Conservation (phyloP, 2,888 invertebrate genomes). For the Gnatocerus cornutus region DNA sequence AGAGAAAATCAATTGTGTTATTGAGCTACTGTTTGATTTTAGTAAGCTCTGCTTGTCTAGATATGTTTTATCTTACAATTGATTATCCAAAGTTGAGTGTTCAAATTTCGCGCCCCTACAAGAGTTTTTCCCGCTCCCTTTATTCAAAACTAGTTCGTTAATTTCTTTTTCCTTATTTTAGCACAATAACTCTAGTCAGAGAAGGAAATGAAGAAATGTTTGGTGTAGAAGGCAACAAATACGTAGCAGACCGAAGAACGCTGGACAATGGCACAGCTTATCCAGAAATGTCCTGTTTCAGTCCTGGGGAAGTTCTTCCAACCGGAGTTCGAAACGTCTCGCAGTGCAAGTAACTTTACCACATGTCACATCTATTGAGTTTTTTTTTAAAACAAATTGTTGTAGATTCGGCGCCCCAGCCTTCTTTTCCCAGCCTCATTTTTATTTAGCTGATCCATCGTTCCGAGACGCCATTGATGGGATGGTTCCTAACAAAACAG, state of each 20-base stretch:
- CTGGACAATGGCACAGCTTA: slow-evolving; percentile 83
- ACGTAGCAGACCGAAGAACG: slow-evolving; percentile 75
- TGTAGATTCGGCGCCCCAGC: slow-evolving; percentile 85
- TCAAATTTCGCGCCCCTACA: too few species aligned
- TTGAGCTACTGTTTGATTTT: too few species aligned
- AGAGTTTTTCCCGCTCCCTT: too few species aligned
- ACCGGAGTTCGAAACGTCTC: slow-evolving; percentile 83
- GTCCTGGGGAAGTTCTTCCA: slow-evolving; percentile 68
- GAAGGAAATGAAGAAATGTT: slow-evolving; percentile 67
- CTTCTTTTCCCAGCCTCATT: slow-evolving; percentile 88
- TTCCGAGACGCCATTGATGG: slow-evolving; percentile 80
- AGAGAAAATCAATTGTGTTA: too few species aligned
- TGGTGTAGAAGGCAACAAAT: slow-evolving; percentile 74
- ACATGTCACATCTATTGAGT: too few species aligned
- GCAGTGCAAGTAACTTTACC: slow-evolving; percentile 73
- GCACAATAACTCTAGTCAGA: slow-evolving; percentile 69
- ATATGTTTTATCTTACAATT: too few species aligned
- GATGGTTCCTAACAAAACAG: slow-evolving; percentile 76
- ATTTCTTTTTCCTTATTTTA: slow-evolving; percentile 52
- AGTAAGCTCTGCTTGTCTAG: too few species aligned
- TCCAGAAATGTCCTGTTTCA: slow-evolving; percentile 79
- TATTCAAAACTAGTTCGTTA: too few species aligned
- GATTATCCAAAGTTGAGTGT: too few species aligned
- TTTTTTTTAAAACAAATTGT: not conserved
- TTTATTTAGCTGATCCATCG: slow-evolving; percentile 80